A percentile compares a stretch with the other conserved stretches of the same genome.
Evolutionary conservation across 2,888 invertebrate species (phyloP).

Genomic region (Aphodius granarius): DNA sequence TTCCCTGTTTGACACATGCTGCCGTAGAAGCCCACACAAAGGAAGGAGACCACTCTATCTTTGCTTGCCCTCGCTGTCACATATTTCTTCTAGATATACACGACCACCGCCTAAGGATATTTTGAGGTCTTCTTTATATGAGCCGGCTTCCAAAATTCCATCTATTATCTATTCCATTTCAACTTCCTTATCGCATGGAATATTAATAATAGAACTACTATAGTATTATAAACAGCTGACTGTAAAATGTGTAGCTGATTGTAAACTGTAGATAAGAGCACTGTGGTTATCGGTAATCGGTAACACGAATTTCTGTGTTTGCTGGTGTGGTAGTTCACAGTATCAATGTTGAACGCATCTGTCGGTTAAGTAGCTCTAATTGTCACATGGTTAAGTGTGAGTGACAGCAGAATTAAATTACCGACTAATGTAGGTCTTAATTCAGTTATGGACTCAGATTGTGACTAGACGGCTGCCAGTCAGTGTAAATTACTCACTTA

Average conservation of each 20-base stretch:
- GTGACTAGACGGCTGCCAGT: background rate
- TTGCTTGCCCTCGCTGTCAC: background rate
- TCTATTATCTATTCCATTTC: too few relatives aligned
- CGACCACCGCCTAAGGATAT: background rate
- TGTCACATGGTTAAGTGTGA: background rate
- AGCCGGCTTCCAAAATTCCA: too few relatives aligned
- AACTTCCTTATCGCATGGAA: too few relatives aligned
- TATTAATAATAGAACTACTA: too few relatives aligned
- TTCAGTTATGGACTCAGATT: background rate
- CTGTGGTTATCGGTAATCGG: too few relatives aligned
- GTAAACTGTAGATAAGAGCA: too few relatives aligned
- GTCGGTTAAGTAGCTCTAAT: background rate
- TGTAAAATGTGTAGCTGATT: too few relatives aligned
- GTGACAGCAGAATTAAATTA: background rate
- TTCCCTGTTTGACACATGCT: conserved; percentile 11
- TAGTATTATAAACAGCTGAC: too few relatives aligned
- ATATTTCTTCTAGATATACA: background rate
- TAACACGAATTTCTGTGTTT: too few relatives aligned
- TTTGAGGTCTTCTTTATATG: background rate
- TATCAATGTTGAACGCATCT: too few relatives aligned
- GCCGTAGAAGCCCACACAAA: background rate
- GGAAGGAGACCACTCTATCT: background rate
- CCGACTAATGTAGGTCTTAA: background rate
- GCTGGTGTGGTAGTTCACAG: too few relatives aligned
- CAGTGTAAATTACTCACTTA: background rate